Evolutionary conservation across 2,888 invertebrate species (phyloP).

Genomic region (Elaeidobius kamerunicus): DNA sequence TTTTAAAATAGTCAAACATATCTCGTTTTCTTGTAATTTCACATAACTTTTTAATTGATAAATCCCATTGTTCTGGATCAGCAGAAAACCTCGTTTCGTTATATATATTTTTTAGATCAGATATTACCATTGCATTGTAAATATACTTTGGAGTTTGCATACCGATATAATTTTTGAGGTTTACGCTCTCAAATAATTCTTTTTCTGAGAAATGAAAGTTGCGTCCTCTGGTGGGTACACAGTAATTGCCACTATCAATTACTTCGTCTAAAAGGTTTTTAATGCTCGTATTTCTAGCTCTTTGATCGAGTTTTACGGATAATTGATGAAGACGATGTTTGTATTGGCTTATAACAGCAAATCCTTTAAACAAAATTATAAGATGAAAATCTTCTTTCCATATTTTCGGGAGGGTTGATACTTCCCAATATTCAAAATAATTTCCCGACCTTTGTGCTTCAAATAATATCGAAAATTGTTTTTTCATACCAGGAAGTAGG

Average conservation of each 20-base stretch:
- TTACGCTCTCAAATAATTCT: slow-evolving; percentile 40
- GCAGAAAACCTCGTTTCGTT: slow-evolving; percentile 27
- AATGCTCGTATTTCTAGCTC: slow-evolving; percentile 31
- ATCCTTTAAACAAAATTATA: slow-evolving; percentile 30
- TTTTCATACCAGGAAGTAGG: slow-evolving; percentile 53
- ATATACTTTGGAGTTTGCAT: slow-evolving; percentile 35
- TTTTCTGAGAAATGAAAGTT: slow-evolving; percentile 30
- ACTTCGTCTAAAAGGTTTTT: slow-evolving; percentile 34
- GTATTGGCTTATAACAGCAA: slow-evolving; percentile 26
- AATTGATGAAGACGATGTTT: slow-evolving; percentile 24
- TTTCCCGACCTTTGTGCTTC: slow-evolving; percentile 37
- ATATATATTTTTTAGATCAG: slow-evolving; percentile 39
- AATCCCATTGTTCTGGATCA: slow-evolving; percentile 38
- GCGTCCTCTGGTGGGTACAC: slow-evolving; percentile 1
- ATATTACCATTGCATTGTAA: slow-evolving; percentile 36
- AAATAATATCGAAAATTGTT: slow-evolving; percentile 53
- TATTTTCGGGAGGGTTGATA: slow-evolving; percentile 32
- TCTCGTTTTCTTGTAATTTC: slow-evolving; percentile 36
- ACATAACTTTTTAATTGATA: slow-evolving; percentile 34
- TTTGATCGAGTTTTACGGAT: slow-evolving; percentile 30
- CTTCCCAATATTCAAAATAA: slow-evolving; percentile 34
- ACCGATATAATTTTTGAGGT: slow-evolving; percentile 32
- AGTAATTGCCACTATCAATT: slow-evolving; percentile 24
- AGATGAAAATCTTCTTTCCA: slow-evolving; percentile 31
- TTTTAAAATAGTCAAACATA: slow-evolving; percentile 27